Percentiles rank a stretch among this genome's conserved stretches.
phyloP scores from a whole-genome alignment of 2,113 vertebrate species.

The Syngnathus floridae region DNA sequence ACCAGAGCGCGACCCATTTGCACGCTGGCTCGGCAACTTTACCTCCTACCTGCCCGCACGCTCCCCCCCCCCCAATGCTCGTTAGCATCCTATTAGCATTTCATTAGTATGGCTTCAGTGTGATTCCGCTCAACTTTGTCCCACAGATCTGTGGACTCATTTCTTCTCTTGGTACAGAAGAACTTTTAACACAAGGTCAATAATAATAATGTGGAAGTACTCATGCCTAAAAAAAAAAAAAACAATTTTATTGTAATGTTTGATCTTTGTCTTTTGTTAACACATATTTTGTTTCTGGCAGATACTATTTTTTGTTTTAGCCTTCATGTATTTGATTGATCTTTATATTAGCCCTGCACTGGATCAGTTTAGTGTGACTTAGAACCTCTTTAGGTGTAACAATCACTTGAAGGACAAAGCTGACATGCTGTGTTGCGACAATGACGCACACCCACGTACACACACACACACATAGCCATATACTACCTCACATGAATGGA shows the following conservation, averaged over 20 bases:
- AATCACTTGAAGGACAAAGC: constrained; percentile 52
- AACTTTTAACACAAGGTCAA: constrained; percentile 15
- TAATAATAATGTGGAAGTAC: no score
- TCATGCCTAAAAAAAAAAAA: no score
- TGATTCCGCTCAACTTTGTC: constrained; percentile 27
- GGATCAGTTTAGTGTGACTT: constrained; percentile 1
- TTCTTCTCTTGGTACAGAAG: constrained; percentile 13
- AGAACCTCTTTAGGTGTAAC: constrained; percentile 10
- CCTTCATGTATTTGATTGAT: background rate
- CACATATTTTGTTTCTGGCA: background rate
- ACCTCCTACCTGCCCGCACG: constrained; percentile 51
- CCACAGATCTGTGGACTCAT: constrained; percentile 10
- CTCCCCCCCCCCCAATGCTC: constrained; percentile 42
- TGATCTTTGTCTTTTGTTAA: background rate
- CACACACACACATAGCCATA: background rate
- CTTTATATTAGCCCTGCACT: background rate
- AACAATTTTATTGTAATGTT: background rate
- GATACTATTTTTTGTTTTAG: no score
- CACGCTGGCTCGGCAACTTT: constrained; percentile 67
- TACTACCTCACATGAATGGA: constrained; percentile 35
- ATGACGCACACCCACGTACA: constrained; percentile 27
- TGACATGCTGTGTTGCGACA: constrained; percentile 35
- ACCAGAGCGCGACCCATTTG: constrained; percentile 55
- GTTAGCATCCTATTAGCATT: constrained; percentile 58
- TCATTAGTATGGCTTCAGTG: constrained; percentile 39